phyloP scores from a whole-genome alignment of 2,888 invertebrate species.

The Pseudoips prasinana region DNA sequence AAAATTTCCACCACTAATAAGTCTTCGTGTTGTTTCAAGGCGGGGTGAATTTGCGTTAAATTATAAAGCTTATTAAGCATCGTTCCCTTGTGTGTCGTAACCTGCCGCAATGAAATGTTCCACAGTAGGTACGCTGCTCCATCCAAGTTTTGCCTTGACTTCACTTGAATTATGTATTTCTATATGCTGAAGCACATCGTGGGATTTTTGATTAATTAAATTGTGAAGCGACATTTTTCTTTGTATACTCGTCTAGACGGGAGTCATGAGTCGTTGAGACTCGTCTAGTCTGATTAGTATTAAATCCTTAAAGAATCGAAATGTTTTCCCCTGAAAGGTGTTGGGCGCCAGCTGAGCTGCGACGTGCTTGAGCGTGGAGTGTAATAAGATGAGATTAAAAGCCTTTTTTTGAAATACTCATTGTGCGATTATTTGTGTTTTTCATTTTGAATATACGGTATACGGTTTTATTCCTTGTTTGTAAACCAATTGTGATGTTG shows the following conservation, averaged over 20 bases:
- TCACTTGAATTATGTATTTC: slow-evolving; percentile 49
- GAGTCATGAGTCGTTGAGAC: slow-evolving; percentile 9
- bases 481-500: too few relatives aligned
- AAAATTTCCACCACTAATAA: slow-evolving; percentile 56
- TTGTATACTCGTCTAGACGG: slow-evolving; percentile 24
- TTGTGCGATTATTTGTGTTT: too few relatives aligned
- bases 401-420: slow-evolving; percentile 5
- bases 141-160: slow-evolving; percentile 43
- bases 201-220: slow-evolving; percentile 52
- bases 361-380: background rate
- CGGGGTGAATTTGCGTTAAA: slow-evolving; percentile 64
- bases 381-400: slow-evolving; percentile 6
- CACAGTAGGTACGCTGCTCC: slow-evolving; percentile 31
- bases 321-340: slow-evolving; percentile 10
- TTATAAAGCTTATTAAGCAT: slow-evolving; percentile 77
- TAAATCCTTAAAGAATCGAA: slow-evolving; percentile 14
- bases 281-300: slow-evolving; percentile 20
- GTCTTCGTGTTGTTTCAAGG: slow-evolving; percentile 48
- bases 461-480: too few relatives aligned
- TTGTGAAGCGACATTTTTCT: slow-evolving; percentile 36
- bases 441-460: too few relatives aligned
- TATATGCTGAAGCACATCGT: slow-evolving; percentile 29
- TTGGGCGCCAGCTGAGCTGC: background rate
- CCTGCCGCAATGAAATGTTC: slow-evolving; percentile 62
- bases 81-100: slow-evolving; percentile 70